Conservation (phyloP, 2,888 invertebrate species). For the Pterostichus madidus region DNA sequence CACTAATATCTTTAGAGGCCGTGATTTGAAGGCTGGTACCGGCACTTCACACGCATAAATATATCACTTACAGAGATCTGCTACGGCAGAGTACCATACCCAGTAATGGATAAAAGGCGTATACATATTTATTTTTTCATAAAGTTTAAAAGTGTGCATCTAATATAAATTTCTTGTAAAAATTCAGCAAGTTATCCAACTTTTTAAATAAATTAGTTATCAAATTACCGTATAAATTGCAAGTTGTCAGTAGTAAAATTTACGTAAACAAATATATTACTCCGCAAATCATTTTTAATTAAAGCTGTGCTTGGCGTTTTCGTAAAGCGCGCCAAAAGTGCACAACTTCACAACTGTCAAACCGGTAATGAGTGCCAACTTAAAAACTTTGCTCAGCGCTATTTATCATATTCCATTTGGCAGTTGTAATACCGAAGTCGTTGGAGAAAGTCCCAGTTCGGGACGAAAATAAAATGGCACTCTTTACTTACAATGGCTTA, state of each 20-base stretch:
- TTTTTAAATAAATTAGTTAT: slow-evolving; percentile 25
- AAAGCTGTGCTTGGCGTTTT: slow-evolving; percentile 31
- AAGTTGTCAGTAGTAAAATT: slow-evolving; percentile 3
- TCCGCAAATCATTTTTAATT: slow-evolving; percentile 46
- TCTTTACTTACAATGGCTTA: slow-evolving; percentile 51
- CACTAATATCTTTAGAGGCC: too few relatives aligned
- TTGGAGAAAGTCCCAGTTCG: slow-evolving; percentile 6
- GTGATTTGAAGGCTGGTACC: too few relatives aligned
- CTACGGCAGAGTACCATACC: too few relatives aligned
- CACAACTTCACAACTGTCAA: slow-evolving; percentile 45
- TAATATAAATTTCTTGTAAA: too few relatives aligned
- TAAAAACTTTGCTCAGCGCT: slow-evolving; percentile 34
- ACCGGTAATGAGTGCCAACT: slow-evolving; percentile 42
- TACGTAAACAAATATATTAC: slow-evolving; percentile 23
- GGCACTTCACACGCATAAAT: too few relatives aligned
- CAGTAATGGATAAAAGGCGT: too few relatives aligned
- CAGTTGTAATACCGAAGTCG: slow-evolving; percentile 15
- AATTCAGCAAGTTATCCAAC: neutral
- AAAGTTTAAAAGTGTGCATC: too few relatives aligned
- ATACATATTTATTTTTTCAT: too few relatives aligned
- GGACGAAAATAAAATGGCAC: slow-evolving; percentile 32
- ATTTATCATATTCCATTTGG: slow-evolving; percentile 40
- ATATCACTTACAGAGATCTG: too few relatives aligned
- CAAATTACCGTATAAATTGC: neutral
- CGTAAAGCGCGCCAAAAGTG: slow-evolving; percentile 44